These are phyloP conservation scores for Amyelois transitella DNA, from an alignment of 1,140 invertebrate genomes.

Conservation along the genomic window DNA sequence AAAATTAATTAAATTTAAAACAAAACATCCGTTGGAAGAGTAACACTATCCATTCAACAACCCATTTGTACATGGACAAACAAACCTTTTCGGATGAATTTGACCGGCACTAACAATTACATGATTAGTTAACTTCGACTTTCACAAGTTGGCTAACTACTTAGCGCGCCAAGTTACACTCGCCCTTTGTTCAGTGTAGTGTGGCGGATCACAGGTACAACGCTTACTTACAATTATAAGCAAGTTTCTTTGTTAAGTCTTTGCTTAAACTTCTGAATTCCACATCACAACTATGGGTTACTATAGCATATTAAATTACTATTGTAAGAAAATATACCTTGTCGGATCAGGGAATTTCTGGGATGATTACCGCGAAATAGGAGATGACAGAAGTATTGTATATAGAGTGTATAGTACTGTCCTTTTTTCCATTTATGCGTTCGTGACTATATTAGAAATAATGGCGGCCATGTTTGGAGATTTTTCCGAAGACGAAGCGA, in stretches of 20 bases:
- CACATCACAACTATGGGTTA: slow-evolving; percentile 59
- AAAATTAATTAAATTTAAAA: no score
- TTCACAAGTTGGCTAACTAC: slow-evolving; percentile 9
- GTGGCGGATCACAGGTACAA: neutral
- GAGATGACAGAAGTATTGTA: slow-evolving; percentile 31
- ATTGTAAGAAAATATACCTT: slow-evolving; percentile 43
- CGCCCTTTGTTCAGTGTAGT: neutral
- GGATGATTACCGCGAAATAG: slow-evolving; percentile 39
- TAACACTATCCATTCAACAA: no score
- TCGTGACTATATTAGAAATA: slow-evolving; percentile 53
- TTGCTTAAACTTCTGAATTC: no score
- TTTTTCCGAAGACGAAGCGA: slow-evolving; percentile 50
- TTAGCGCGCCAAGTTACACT: slow-evolving; percentile 5
- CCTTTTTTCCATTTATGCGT: slow-evolving; percentile 38
- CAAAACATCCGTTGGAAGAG: no score
- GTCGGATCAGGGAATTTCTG: slow-evolving; percentile 56
- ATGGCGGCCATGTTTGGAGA: slow-evolving; percentile 42
- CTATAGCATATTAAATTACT: slow-evolving; percentile 40
- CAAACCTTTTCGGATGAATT: neutral
- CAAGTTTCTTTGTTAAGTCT: no score
- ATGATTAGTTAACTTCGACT: no score
- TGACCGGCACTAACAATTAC: slow-evolving; percentile 2
- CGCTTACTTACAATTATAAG: no score
- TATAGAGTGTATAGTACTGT: slow-evolving; percentile 33
- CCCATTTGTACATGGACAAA: no score